Percentiles rank a stretch among this genome's conserved stretches.
phyloP scores from a whole-genome alignment of 2,888 invertebrate genomes.

The Acanthosepion pharaonis region DNA sequence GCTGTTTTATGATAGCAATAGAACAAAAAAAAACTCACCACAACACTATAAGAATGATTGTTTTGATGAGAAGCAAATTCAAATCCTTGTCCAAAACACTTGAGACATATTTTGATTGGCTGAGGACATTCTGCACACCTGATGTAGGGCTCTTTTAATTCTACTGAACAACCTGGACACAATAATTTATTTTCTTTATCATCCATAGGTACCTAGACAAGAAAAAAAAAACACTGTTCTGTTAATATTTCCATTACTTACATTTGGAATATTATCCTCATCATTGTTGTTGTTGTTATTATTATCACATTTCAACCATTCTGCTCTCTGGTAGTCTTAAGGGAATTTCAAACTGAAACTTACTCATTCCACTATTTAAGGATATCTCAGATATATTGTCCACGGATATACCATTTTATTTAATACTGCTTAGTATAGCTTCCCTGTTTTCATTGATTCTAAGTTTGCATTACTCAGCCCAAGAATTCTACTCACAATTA shows the following conservation, averaged over 20 bases:
- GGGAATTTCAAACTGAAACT: no score
- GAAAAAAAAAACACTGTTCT: neutral
- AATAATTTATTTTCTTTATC: conserved; percentile 36
- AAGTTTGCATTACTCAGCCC: no score
- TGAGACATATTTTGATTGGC: conserved; percentile 80
- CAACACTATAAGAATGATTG: conserved; percentile 84
- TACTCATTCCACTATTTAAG: no score
- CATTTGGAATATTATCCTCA: no score
- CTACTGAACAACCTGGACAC: conserved; percentile 76
- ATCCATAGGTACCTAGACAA: neutral
- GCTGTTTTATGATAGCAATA: neutral
- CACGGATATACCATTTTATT: no score
- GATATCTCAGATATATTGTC: no score
- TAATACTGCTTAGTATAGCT: no score
- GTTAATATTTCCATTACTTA: neutral
- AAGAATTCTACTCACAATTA: no score
- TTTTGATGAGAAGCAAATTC: conserved; percentile 83
- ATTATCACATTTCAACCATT: no score
- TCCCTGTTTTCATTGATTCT: no score
- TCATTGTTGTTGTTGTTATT: no score
- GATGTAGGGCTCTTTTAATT: conserved; percentile 83
- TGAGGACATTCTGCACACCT: conserved; percentile 83
- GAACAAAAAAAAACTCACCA: conserved; percentile 70
- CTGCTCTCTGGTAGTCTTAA: no score
- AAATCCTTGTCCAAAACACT: conserved; percentile 86